A percentile compares a stretch with the other conserved stretches of the same genome.
Evolutionary conservation across 2,797 vertebrate genomes (phyloP).

Genomic region (Varecia variegata): DNA sequence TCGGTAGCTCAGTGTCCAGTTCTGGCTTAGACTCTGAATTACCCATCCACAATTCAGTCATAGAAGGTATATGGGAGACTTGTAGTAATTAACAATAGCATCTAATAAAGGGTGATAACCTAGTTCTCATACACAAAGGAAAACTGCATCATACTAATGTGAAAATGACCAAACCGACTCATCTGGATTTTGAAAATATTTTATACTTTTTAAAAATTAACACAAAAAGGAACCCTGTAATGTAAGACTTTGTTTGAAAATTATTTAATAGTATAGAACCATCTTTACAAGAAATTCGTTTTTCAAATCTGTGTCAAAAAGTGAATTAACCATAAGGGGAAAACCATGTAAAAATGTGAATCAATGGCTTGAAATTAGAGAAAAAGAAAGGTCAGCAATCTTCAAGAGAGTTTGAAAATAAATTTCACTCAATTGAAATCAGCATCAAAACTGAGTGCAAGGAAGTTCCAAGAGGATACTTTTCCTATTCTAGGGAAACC

Average conservation of each 20-base stretch:
- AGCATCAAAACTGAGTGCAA: conserved; percentile 1
- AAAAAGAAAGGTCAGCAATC: not conserved
- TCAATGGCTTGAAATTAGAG: conserved; percentile 28
- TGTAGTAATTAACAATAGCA: not conserved
- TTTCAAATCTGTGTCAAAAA: not conserved
- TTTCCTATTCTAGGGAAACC: not conserved
- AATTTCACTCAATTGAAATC: conserved; percentile 31
- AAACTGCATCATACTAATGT: not conserved
- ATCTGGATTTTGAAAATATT: not conserved
- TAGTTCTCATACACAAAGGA: not conserved
- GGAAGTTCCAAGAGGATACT: not conserved
- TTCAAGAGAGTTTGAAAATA: conserved; percentile 25
- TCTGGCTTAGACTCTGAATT: not conserved
- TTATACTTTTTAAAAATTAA: not conserved
- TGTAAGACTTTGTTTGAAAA: not conserved
- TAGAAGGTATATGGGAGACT: not conserved
- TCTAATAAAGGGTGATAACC: not conserved
- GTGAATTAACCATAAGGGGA: not conserved
- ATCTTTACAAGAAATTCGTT: conserved; percentile 18
- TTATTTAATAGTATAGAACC: not conserved
- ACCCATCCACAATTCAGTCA: not conserved
- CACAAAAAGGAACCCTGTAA: not conserved
- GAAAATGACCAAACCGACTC: not conserved
- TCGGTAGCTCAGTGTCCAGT: not conserved
- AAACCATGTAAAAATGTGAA: not conserved